Evolutionary conservation across 2,888 invertebrate genomes (phyloP).

Genomic region (Melanargia galathea): DNA sequence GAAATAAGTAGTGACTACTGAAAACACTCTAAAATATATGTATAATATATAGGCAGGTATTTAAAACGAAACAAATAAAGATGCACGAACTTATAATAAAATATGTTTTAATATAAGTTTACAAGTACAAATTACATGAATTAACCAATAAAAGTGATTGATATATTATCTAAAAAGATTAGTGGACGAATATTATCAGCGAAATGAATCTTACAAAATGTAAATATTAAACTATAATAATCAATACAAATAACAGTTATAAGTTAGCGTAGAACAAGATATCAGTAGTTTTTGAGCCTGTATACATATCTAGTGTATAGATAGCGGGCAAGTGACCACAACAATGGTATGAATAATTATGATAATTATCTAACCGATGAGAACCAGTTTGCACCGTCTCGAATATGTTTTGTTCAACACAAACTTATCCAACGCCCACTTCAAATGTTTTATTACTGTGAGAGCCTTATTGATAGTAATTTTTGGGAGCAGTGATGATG

Average conservation of each 20-base stretch:
- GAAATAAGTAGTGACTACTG: slow-evolving; percentile 12
- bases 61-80: background rate
- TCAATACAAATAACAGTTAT: background rate
- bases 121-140: background rate
- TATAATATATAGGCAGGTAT: background rate
- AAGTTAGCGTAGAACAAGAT: background rate
- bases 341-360: background rate
- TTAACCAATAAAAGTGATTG: background rate
- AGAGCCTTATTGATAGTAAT: background rate
- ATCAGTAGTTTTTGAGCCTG: background rate
- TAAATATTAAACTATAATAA: too few relatives aligned
- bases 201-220: slow-evolving; percentile 2
- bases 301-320: background rate
- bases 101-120: background rate
- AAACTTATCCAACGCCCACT: background rate
- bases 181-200: too few relatives aligned
- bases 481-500: background rate
- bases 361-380: slow-evolving; percentile 7
- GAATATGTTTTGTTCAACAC: background rate
- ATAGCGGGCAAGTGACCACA: background rate
- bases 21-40: background rate
- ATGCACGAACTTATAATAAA: background rate
- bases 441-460: background rate
- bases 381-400: slow-evolving; percentile 10
- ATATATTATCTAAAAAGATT: background rate